These are phyloP conservation scores for Leucoma salicis DNA, from an alignment of 2,888 invertebrate species.

Conservation along the genomic window DNA sequence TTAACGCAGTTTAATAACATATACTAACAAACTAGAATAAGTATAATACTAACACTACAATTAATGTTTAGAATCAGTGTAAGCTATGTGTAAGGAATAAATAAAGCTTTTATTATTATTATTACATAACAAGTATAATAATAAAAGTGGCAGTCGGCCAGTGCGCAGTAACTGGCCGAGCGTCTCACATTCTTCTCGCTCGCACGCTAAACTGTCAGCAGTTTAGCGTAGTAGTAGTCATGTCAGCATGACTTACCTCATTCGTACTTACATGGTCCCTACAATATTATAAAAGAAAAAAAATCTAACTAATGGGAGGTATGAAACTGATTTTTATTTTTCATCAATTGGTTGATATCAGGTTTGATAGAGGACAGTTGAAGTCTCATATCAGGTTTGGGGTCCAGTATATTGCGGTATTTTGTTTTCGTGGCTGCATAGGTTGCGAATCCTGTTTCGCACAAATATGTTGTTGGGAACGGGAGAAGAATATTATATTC, in stretches of 20 bases:
- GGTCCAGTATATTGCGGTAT: conserved; percentile 36
- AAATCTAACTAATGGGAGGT: conserved; percentile 21
- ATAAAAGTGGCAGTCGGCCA: too few species aligned
- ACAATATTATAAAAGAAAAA: conserved; percentile 18
- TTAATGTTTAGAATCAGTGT: too few species aligned
- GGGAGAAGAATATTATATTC: conserved; percentile 1
- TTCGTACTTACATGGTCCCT: neutral
- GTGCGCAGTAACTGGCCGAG: too few species aligned
- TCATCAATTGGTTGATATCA: conserved; percentile 32
- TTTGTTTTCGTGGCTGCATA: conserved; percentile 23
- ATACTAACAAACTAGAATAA: too few species aligned
- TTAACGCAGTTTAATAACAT: too few species aligned
- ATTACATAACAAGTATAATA: too few species aligned
- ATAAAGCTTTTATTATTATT: too few species aligned
- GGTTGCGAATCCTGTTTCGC: conserved; percentile 32
- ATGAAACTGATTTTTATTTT: conserved; percentile 30
- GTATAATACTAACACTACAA: too few species aligned
- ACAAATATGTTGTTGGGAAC: conserved; percentile 33
- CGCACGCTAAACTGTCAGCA: too few species aligned
- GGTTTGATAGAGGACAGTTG: conserved; percentile 33
- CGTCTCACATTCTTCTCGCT: too few species aligned
- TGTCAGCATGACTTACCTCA: neutral
- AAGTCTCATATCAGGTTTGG: conserved; percentile 36
- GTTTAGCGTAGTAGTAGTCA: too few species aligned
- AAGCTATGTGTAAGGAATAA: too few species aligned